These are phyloP conservation scores for Indri indri DNA, from an alignment of 2,113 vertebrate genomes.

Conservation along the genomic window DNA sequence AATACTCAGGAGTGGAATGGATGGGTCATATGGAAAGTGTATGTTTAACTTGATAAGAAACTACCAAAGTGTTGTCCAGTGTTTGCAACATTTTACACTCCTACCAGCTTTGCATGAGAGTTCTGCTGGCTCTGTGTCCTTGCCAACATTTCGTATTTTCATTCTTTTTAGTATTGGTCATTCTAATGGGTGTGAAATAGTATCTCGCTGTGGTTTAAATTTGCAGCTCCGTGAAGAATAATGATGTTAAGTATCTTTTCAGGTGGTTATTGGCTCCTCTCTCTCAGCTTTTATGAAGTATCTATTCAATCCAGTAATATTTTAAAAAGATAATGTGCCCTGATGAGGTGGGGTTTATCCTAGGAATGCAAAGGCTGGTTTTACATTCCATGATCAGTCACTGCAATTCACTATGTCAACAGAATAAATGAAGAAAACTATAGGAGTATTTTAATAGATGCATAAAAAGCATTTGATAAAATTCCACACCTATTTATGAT, in stretches of 20 bases:
- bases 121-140: background rate
- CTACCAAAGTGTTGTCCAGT: background rate
- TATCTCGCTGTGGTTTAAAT: background rate
- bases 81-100: background rate
- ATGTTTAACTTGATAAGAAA: background rate
- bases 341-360: background rate
- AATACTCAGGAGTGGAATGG: background rate
- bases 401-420: background rate
- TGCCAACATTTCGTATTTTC: background rate
- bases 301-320: background rate
- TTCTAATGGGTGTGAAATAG: background rate
- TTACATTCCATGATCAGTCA: background rate
- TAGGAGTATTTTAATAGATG: background rate
- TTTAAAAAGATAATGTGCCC: background rate
- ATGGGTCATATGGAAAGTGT: background rate
- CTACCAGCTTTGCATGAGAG: background rate
- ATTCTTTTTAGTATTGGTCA: background rate
- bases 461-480: background rate
- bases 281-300: background rate
- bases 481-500: background rate
- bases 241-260: background rate
- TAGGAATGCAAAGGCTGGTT: background rate
- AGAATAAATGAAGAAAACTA: background rate
- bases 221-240: background rate
- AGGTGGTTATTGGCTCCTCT: background rate